phyloP scores from a whole-genome alignment of 2,797 vertebrate species.

The Sparus aurata region DNA sequence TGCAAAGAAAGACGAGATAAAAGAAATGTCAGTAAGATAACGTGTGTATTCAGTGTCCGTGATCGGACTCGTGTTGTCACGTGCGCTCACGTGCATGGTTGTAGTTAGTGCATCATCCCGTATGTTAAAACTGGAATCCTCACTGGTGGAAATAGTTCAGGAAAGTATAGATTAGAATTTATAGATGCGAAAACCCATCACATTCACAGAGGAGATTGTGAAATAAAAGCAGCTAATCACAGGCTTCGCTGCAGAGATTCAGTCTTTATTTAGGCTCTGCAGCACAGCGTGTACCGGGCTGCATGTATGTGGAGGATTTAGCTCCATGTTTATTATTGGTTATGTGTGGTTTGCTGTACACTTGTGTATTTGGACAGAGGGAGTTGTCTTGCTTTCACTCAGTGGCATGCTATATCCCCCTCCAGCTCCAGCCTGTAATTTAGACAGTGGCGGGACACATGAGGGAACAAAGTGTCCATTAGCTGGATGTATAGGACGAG shows the following conservation, averaged over 20 bases:
- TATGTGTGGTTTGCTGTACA: constrained; percentile 36
- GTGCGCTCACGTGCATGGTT: too few relatives aligned
- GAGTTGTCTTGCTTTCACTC: constrained; percentile 64
- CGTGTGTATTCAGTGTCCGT: too few relatives aligned
- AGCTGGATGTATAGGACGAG: constrained; percentile 66
- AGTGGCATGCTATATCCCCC: constrained; percentile 24
- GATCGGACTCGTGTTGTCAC: too few relatives aligned
- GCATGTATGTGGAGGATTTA: constrained; percentile 29
- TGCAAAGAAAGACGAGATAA: too few relatives aligned
- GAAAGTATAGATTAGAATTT: not conserved
- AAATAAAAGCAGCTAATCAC: constrained; percentile 16
- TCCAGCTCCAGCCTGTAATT: constrained; percentile 63
- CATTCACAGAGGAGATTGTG: not conserved
- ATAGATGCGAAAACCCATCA: not conserved
- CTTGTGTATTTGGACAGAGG: constrained; percentile 60
- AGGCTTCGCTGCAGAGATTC: constrained; percentile 5
- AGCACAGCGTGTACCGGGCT: constrained; percentile 11
- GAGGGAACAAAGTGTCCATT: constrained; percentile 73
- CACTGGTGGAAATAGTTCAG: not conserved
- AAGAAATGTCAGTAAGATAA: too few relatives aligned
- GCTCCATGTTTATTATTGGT: constrained; percentile 58
- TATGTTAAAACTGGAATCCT: not conserved
- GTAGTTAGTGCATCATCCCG: too few relatives aligned
- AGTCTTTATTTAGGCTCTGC: constrained; percentile 2
- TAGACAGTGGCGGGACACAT: constrained; percentile 66